These are phyloP conservation scores for Hydrozoanthus tunicans DNA, from an alignment of 64 coral and sea anemone genomes.

Conservation along the genomic window DNA sequence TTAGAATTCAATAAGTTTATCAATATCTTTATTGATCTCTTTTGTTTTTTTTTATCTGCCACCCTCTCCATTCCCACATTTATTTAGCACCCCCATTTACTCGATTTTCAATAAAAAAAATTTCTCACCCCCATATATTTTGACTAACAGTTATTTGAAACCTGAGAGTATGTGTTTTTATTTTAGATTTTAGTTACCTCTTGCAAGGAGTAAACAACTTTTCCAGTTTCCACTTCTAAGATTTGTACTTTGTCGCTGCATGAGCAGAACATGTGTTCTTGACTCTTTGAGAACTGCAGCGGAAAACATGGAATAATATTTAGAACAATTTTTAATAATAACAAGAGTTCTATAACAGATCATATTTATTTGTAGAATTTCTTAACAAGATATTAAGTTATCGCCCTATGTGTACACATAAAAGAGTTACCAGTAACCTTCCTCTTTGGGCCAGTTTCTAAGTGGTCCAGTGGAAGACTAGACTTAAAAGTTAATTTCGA, in stretches of 20 bases:
- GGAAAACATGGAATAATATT: neutral
- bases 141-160: neutral
- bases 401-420: no score
- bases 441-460: no score
- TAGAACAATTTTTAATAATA: neutral
- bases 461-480: neutral
- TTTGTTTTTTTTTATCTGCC: no score
- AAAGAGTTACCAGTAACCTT: no score
- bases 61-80: no score
- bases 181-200: conserved; percentile 58
- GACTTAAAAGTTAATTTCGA: neutral
- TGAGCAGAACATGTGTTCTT: conserved; percentile 90
- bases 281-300: conserved; percentile 81
- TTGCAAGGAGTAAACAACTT: conserved; percentile 69
- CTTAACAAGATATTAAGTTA: no score
- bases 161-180: no score
- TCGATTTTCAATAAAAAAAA: no score
- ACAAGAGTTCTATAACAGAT: neutral
- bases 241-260: conserved; percentile 94
- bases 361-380: neutral
- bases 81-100: no score
- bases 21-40: no score
- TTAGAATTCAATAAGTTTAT: no score
- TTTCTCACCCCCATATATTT: neutral
- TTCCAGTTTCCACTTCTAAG: conserved; percentile 79